phyloP scores from a whole-genome alignment of 2,888 invertebrate species.

The Parnassius orleans region DNA sequence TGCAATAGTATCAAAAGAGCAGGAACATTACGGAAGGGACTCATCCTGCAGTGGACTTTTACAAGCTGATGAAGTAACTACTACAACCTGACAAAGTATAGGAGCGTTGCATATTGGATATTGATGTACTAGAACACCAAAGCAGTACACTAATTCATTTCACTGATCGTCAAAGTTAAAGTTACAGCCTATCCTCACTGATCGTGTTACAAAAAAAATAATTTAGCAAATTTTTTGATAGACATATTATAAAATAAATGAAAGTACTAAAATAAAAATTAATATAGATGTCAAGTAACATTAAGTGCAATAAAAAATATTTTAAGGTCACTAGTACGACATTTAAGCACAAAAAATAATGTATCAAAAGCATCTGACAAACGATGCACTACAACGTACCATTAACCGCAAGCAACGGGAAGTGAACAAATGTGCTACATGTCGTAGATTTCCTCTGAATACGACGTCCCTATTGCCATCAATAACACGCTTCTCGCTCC shows the following conservation, averaged over 20 bases:
- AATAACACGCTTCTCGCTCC: conserved; percentile 3
- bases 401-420: not conserved
- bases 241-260: not conserved
- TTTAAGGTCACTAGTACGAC: not conserved
- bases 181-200: too few species aligned
- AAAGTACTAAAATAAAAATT: not conserved
- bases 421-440: conserved; percentile 2
- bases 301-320: not conserved
- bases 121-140: too few species aligned
- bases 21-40: too few species aligned
- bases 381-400: not conserved
- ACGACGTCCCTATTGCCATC: not conserved
- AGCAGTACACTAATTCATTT: too few species aligned
- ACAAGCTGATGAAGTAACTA: too few species aligned
- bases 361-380: not conserved
- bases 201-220: not conserved
- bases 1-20: too few species aligned
- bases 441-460: conserved; percentile 1
- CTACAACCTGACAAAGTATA: too few species aligned
- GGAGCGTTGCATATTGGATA: too few species aligned
- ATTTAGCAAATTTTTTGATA: not conserved
- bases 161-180: too few species aligned
- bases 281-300: not conserved
- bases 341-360: not conserved
- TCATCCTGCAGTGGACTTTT: too few species aligned